Conservation (phyloP, 2,888 invertebrate genomes). For the Rhagium mordax region DNA sequence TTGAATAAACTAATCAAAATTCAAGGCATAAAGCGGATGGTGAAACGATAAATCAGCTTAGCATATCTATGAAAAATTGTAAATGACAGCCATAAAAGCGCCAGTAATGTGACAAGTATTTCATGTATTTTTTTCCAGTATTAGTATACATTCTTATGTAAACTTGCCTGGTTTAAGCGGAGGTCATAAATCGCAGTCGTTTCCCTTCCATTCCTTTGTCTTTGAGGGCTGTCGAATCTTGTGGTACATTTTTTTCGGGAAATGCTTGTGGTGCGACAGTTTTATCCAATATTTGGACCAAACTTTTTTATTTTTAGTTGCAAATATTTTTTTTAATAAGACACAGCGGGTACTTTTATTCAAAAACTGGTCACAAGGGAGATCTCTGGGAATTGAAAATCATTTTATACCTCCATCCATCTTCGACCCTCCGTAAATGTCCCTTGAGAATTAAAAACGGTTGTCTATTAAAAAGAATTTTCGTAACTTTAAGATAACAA, state of each 20-base stretch:
- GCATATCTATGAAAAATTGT: background rate
- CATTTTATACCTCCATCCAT: background rate
- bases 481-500: background rate
- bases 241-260: too few relatives aligned
- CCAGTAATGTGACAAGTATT: background rate
- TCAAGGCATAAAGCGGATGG: background rate
- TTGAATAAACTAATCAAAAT: constrained; percentile 15
- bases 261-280: too few relatives aligned
- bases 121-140: background rate
- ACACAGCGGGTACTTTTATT: too few relatives aligned
- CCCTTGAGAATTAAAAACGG: background rate
- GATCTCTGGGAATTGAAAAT: background rate
- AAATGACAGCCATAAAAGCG: background rate
- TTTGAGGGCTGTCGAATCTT: too few relatives aligned
- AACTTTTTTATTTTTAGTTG: too few relatives aligned
- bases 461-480: background rate
- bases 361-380: too few relatives aligned
- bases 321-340: too few relatives aligned
- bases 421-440: background rate
- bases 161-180: too few relatives aligned
- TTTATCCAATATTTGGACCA: too few relatives aligned
- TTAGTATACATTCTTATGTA: too few relatives aligned
- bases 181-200: too few relatives aligned
- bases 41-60: background rate
- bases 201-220: too few relatives aligned